Base-by-base conservation (phyloP, 2,113 vertebrate genomes). In the Hepsetus odoe region DNA sequence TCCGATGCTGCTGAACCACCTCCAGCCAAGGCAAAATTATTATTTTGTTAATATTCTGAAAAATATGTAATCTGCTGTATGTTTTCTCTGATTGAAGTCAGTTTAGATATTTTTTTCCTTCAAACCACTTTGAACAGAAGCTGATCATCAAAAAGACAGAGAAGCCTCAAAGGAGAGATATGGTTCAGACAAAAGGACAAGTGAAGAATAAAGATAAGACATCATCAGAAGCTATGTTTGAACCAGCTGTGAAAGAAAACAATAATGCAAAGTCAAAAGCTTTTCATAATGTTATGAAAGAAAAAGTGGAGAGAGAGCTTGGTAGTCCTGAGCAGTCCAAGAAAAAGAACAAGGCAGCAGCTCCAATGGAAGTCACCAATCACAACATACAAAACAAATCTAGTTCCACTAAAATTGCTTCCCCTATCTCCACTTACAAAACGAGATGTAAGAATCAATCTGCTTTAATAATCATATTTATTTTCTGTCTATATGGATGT, bases 371-470 rank as follows among this genome's bases (percentile, higher is more conserved):
- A 12, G 70, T 33, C 5, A 35, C 38, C 8, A 35, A 18, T n/a
- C n/a, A n/a, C n/a, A n/a, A n/a, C 24, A 18, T 30, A 71, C 64
- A 64, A 30, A 80, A 87, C 66, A 72, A 86, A 74, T 81, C 81
- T 65, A 74, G 80, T 87, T 62, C 71, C 14, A 40, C 53, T 46
- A 40, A 74, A 83, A 80, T 87, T 38, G 59, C 74, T 49, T 84
- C 84, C 5, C 78, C 90, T 76, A 82, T 83, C 20, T 90, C 90
- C 40, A 68, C 87, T 20, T 95, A 98, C 85, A 91, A 74, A 58
- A 91, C 95, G 90, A 95, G 95, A 94, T 88, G 96, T 97, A 91
- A 92, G 96, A 65, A 26, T 64, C 14, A 1, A 46, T 44, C 12
- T 49, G 59, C 66, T 58, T n/a, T n/a, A n/a, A n/a, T n/a, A n/a